Evolutionary conservation across 1,140 invertebrate genomes (phyloP), one percentile per base, ranked within the genome.

Genomic region (Dendroctonus valens): DNA sequence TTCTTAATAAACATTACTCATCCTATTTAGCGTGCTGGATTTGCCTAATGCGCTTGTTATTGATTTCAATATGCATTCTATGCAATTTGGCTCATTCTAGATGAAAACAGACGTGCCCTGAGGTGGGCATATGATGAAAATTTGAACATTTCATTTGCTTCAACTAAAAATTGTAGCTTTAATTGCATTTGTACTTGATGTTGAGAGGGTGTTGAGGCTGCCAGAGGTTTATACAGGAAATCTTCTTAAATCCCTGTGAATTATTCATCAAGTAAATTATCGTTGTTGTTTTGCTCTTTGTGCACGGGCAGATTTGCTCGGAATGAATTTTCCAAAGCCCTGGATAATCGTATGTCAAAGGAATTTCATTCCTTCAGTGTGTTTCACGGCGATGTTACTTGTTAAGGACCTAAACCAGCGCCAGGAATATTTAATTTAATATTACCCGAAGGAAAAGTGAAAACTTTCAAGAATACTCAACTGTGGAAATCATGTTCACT

Each of bases 311-410:
- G 53, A 55, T 55, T 52, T 15, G 50, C 50, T 6, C 15, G 15
- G 38, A 52, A 52, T 37, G 50, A 52, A 26, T 52, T 55, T 55
- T 26, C 53, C 38, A 55, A 55, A 55, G 53, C 53, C 53, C 49
- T 11, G 53, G 53, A 55, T 55, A 39, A 55, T 52, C 26, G 39
- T 39, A n/a, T 39, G 53, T 55, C 53, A 55, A 55, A 55, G 53
- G 26, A 55, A 55, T 39, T 55, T 55, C 50, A 26, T 26, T 26
- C 44, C 44, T 46, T 46, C 9, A 46, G 44, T 9, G 12, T 46
- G 9, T 46, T 46, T 11, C 44, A 46, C 9, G 44, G 44, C 9
- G 44, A 46, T 26, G 44, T 14, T 46, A 12, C 9, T 9, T 11
- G 44, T 14, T 46, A 46, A 46, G 12, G 44, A 46, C 1, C 12